Base-by-base conservation (phyloP, 1,140 invertebrate species). In the Stegodyphus mimosarum region DNA sequence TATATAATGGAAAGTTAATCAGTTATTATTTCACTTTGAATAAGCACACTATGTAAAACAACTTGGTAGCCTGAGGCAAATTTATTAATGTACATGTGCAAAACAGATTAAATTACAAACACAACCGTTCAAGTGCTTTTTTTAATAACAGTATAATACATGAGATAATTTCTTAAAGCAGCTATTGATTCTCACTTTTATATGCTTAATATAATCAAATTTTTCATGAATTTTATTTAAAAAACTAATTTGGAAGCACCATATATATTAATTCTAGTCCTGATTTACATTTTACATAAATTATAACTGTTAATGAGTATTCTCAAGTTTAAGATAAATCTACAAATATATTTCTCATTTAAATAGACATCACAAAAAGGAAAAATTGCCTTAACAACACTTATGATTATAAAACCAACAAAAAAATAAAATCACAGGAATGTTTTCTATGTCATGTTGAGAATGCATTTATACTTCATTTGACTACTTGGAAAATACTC, bases 391-490 rank as follows among this genome's bases (percentile, higher is more conserved):
- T 0, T 60, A 11, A 9, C 15, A 60, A 60, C 9, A 60, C 15
- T 11, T 11, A 11, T 60, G 55, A 11, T 11, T 15, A 11, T 15
- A 60, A 60, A 60, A 60, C 9, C 55, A 60, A 79, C 70, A 70
- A n/a, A 63, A 71, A 74, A 55, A 74, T 71, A 83, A 73, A 83
- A 83, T 83, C 71, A 83, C 79, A 73, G 79, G 79, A 83, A 83
- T 73, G 70, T 83, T 49, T 70, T 51, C 70, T 73, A 73, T 83
- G 49, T 73, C 69, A 69, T 74, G 70, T 64, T 74, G 71, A 73
- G 64, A 67, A 67, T 73, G 52, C 17, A 72, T 72, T 48, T 17
- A 73, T 70, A 66, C 69, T 79, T 70, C 60, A 51, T 66, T 83
- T 51, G 17, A 49, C 71, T 72, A 64, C 55, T 48, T 64, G 71